Conservation (phyloP, 2,113 vertebrate genomes). For the Dinomys branickii region DNA sequence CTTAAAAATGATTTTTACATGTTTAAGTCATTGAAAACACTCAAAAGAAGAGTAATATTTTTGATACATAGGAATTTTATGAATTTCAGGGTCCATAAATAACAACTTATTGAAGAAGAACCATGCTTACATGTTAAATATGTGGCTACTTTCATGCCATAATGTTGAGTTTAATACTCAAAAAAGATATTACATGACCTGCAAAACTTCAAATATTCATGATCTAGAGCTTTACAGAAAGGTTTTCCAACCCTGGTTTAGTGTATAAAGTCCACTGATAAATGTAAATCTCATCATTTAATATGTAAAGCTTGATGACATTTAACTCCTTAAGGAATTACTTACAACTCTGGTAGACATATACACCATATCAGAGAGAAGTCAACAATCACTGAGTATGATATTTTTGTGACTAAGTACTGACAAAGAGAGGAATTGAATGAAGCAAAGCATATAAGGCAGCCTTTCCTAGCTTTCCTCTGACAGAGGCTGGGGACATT, state of each 20-base stretch:
- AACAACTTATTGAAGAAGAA: conserved; percentile 26
- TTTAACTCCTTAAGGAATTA: conserved; percentile 42
- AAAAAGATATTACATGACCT: neutral
- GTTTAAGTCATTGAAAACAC: conserved; percentile 1
- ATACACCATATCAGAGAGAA: neutral
- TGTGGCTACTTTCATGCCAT: neutral
- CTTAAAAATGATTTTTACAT: conserved; percentile 3
- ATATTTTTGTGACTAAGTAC: neutral
- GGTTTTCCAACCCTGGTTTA: neutral
- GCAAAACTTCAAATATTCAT: conserved; percentile 19
- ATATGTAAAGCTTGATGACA: neutral
- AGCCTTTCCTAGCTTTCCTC: neutral
- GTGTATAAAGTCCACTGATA: neutral
- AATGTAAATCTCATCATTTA: neutral
- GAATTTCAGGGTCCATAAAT: neutral
- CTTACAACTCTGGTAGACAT: neutral
- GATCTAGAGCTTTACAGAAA: conserved; percentile 22
- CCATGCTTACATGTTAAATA: neutral
- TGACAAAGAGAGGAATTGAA: conserved; percentile 10
- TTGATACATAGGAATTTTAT: neutral
- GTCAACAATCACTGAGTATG: neutral
- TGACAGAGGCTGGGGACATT: neutral
- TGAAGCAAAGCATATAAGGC: neutral
- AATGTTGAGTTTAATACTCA: conserved; percentile 8
- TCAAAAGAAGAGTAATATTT: conserved; percentile 1